Evolutionary conservation across 1,140 invertebrate genomes (phyloP).

Genomic region (Drosophila carrolli): DNA sequence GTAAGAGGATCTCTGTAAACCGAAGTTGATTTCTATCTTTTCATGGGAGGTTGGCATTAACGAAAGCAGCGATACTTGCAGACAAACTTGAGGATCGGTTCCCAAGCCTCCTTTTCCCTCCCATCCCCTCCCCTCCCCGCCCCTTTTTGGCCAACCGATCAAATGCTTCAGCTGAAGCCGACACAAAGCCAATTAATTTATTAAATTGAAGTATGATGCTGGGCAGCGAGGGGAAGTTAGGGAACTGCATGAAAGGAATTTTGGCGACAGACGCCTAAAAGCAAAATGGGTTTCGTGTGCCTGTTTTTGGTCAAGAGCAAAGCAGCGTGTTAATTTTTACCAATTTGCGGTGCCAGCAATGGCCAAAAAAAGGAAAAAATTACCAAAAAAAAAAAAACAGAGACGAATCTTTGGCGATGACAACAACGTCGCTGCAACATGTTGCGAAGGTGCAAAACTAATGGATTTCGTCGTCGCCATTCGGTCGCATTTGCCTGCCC

Average conservation of each 20-base stretch:
- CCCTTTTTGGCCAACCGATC: constrained; percentile 20
- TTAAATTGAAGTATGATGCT: constrained; percentile 84
- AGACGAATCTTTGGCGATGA: constrained; percentile 49
- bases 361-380: constrained; percentile 56
- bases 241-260: constrained; percentile 72
- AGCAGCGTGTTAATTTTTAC: constrained; percentile 83
- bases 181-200: constrained; percentile 84
- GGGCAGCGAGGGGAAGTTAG: background rate
- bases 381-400: constrained; percentile 17
- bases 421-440: constrained; percentile 71
- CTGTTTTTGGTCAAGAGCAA: constrained; percentile 83
- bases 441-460: constrained; percentile 82
- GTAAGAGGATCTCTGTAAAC: constrained; percentile 55
- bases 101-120: constrained; percentile 15
- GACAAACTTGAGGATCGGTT: constrained; percentile 30
- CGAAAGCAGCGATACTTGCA: constrained; percentile 48
- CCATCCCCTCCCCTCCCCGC: background rate
- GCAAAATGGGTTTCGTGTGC: constrained; percentile 78
- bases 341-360: constrained; percentile 73
- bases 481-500: constrained; percentile 60
- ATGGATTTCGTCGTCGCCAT: constrained; percentile 77
- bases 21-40: constrained; percentile 72
- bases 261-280: constrained; percentile 83
- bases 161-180: constrained; percentile 67
- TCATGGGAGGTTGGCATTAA: constrained; percentile 73